Evolutionary conservation across 1,140 invertebrate species (phyloP).

Genomic region (Trichogramma pretiosum): DNA sequence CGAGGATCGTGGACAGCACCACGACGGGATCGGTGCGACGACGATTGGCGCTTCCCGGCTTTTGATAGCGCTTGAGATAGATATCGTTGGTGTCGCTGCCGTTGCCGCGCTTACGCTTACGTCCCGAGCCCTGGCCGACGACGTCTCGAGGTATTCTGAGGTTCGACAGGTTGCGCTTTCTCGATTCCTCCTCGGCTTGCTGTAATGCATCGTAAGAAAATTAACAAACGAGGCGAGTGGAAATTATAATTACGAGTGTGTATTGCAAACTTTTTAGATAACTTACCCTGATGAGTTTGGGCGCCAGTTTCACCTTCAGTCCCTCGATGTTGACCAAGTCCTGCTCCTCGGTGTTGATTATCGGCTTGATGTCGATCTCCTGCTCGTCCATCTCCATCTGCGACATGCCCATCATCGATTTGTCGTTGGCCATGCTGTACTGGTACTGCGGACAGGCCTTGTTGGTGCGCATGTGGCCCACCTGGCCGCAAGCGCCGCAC

Average conservation of each 20-base stretch:
- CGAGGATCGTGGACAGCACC: constrained; percentile 84
- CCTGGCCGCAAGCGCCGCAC: constrained; percentile 94
- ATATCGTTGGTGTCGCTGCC: constrained; percentile 80
- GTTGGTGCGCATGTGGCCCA: constrained; percentile 81
- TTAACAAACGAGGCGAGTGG: neutral
- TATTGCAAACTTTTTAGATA: too few species aligned
- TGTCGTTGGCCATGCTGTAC: constrained; percentile 47
- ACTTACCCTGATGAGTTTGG: constrained; percentile 70
- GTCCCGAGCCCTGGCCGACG: too few species aligned
- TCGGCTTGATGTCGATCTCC: constrained; percentile 66
- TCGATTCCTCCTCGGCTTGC: constrained; percentile 73
- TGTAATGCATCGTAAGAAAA: constrained; percentile 29
- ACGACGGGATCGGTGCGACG: constrained; percentile 94
- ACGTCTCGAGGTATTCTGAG: constrained; percentile 74
- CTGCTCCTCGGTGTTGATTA: constrained; percentile 69
- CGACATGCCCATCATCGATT: constrained; percentile 59
- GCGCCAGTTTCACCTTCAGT: constrained; percentile 75
- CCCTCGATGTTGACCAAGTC: constrained; percentile 88
- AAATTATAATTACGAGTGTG: constrained; percentile 1
- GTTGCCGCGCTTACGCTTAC: constrained; percentile 56
- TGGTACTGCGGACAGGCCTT: constrained; percentile 93
- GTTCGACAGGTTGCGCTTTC: constrained; percentile 68
- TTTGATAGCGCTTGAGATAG: constrained; percentile 82
- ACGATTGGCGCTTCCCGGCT: constrained; percentile 69
- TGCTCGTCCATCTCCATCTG: constrained; percentile 76